phyloP scores from a whole-genome alignment of 2,113 vertebrate genomes.

The Chunga burmeisteri region DNA sequence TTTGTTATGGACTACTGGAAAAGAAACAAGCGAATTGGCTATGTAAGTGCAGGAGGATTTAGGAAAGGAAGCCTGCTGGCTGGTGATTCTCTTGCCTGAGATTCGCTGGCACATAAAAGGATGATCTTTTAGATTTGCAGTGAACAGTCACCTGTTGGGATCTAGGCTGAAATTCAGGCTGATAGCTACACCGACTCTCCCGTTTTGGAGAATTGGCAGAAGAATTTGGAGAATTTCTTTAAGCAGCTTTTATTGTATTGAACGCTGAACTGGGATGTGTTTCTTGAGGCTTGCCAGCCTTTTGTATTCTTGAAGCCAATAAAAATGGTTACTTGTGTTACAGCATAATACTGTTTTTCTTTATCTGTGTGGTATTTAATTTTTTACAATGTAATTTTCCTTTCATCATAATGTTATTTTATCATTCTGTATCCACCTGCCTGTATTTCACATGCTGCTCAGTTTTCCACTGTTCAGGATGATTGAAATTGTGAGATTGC shows the following conservation, averaged over 20 bases:
- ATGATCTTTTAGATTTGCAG: not conserved
- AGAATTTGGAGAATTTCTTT: too few relatives aligned
- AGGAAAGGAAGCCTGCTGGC: not conserved
- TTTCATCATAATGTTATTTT: not conserved
- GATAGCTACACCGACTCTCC: not conserved
- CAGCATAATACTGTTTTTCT: not conserved
- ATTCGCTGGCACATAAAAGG: not conserved
- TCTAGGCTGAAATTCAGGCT: not conserved
- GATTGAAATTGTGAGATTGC: not conserved
- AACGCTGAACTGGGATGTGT: not conserved
- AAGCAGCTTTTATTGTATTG: not conserved
- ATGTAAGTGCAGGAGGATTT: not conserved
- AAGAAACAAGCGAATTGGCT: not conserved
- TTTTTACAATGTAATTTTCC: not conserved
- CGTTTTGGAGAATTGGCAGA: fast-evolving
- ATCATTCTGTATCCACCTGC: not conserved
- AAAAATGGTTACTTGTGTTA: not conserved
- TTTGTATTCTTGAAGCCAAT: not conserved
- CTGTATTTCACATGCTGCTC: not conserved
- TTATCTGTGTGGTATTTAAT: not conserved
- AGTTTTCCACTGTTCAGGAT: not conserved
- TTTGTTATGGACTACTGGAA: not conserved
- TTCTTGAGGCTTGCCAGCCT: not conserved
- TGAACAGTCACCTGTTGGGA: not conserved
- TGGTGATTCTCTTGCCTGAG: not conserved